Evolutionary conservation across 1,140 invertebrate genomes (phyloP).

Genomic region (Agrypnia vestita): DNA sequence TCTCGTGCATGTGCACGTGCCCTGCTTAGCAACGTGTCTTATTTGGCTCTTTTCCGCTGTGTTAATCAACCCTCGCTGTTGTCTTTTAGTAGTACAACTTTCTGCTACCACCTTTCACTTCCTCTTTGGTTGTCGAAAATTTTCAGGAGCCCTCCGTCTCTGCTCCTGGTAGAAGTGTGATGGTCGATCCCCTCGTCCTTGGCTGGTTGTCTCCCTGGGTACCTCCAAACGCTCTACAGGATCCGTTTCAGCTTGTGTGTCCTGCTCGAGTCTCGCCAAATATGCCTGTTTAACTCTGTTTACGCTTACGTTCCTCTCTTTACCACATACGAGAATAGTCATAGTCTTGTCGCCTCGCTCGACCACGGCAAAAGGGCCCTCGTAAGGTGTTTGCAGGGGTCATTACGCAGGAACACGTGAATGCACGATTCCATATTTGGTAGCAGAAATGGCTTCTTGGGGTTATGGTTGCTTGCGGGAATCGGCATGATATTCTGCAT

Average conservation of each 20-base stretch:
- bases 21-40: too few relatives aligned
- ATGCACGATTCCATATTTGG: not conserved
- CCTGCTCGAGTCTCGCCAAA: not conserved
- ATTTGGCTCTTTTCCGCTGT: too few relatives aligned
- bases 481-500: not conserved
- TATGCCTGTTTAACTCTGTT: not conserved
- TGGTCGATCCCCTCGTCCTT: too few relatives aligned
- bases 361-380: not conserved
- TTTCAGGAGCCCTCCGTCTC: not conserved
- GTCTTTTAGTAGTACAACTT: too few relatives aligned
- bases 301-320: not conserved
- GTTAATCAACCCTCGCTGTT: too few relatives aligned
- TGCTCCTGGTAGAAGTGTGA: not conserved
- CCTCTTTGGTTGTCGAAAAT: too few relatives aligned
- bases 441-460: not conserved
- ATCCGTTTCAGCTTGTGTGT: not conserved
- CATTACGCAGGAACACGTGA: not conserved
- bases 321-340: not conserved
- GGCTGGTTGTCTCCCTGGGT: not conserved
- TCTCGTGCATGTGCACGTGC: too few relatives aligned
- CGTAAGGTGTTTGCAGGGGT: slow-evolving; percentile 1
- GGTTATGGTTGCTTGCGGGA: not conserved
- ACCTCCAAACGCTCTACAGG: not conserved
- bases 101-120: too few relatives aligned
- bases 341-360: not conserved